Conservation (phyloP, 2,113 vertebrate species). For the Platysternon megacephalum region DNA sequence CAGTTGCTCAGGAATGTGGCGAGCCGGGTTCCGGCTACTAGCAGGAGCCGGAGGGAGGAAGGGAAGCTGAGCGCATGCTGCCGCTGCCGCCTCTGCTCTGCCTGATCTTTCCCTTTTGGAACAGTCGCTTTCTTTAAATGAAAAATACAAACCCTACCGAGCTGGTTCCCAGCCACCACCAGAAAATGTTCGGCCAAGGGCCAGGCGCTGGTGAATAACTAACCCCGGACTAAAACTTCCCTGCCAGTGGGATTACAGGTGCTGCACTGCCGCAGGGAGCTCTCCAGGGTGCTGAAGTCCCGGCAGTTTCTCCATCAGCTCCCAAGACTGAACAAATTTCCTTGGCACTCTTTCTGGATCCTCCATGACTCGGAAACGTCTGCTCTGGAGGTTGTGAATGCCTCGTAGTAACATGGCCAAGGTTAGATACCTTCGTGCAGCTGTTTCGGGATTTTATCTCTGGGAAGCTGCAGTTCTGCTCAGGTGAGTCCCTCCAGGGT, state of each 20-base stretch:
- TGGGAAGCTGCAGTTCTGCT: slow-evolving; percentile 84
- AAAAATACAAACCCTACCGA: background rate
- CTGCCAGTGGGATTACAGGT: background rate
- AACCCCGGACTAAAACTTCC: background rate
- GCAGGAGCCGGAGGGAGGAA: background rate
- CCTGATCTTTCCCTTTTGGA: background rate
- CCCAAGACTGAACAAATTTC: background rate
- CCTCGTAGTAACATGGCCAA: slow-evolving; percentile 70
- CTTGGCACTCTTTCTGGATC: background rate
- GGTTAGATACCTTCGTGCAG: slow-evolving; percentile 73
- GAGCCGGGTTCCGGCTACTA: background rate
- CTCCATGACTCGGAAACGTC: slow-evolving; percentile 31
- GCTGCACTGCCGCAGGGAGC: background rate
- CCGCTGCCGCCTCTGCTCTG: background rate
- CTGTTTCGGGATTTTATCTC: slow-evolving; percentile 83
- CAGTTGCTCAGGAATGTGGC: slow-evolving; percentile 11
- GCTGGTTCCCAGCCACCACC: background rate
- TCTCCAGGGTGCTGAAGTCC: slow-evolving; percentile 72
- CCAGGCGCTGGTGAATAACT: background rate
- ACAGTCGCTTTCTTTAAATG: background rate
- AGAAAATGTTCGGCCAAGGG: background rate
- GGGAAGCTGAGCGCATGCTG: background rate
- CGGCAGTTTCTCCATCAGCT: background rate
- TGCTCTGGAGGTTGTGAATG: slow-evolving; percentile 22
- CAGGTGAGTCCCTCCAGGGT: slow-evolving; percentile 72